These are phyloP conservation scores for Ferdinandea cuprea DNA, from an alignment of 2,888 invertebrate species.

Conservation along the genomic window DNA sequence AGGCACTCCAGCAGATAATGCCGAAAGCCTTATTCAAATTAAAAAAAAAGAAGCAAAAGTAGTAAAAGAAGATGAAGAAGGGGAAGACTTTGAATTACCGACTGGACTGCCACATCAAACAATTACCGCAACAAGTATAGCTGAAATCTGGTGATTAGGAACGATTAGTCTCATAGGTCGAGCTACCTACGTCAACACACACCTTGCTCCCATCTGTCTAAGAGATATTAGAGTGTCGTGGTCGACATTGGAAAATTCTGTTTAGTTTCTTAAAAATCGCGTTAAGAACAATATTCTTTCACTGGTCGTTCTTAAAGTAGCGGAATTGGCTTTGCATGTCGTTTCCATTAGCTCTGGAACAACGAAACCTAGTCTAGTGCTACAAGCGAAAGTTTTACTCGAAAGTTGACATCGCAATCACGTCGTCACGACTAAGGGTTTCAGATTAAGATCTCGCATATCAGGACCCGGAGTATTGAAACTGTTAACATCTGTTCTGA, in stretches of 20 bases:
- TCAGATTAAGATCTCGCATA: slow-evolving; percentile 89
- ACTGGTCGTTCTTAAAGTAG: slow-evolving; percentile 95
- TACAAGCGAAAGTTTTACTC: slow-evolving; percentile 82
- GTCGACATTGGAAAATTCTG: slow-evolving; percentile 96
- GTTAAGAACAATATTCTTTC: slow-evolving; percentile 89
- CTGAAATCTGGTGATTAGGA: slow-evolving; percentile 81
- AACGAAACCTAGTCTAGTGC: slow-evolving; percentile 85
- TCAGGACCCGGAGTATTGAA: slow-evolving; percentile 98
- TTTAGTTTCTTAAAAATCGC: slow-evolving; percentile 88
- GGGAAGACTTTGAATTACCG: slow-evolving; percentile 85
- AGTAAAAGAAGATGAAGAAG: slow-evolving; percentile 58
- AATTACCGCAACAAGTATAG: slow-evolving; percentile 89
- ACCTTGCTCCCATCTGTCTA: slow-evolving; percentile 87
- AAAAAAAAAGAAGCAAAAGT: slow-evolving; percentile 70
- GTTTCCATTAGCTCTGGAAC: slow-evolving; percentile 87
- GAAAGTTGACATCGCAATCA: slow-evolving; percentile 92
- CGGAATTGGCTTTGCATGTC: slow-evolving; percentile 94
- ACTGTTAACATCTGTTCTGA: slow-evolving; percentile 90
- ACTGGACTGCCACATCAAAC: slow-evolving; percentile 93
- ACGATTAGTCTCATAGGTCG: slow-evolving; percentile 84
- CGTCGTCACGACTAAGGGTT: slow-evolving; percentile 94
- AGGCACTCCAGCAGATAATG: slow-evolving; percentile 77
- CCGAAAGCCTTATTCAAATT: slow-evolving; percentile 66
- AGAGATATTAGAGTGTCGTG: slow-evolving; percentile 97
- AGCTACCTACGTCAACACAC: slow-evolving; percentile 86